Percentiles rank a stretch among this genome's conserved stretches.
Conservation (phyloP, 1,140 invertebrate species). For the Vanessa tameamea region DNA sequence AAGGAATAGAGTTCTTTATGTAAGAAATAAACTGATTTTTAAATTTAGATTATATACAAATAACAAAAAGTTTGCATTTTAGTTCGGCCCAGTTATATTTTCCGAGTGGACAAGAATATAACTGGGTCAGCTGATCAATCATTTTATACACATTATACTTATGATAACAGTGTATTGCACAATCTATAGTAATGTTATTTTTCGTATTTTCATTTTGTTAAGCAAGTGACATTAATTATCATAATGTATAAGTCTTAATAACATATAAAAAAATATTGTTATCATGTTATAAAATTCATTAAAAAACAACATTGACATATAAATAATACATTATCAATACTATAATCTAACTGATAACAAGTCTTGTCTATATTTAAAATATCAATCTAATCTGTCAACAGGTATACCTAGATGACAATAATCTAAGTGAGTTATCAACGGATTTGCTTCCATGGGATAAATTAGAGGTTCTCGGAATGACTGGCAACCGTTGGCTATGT, state of each 20-base stretch:
- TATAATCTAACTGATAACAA: too few relatives aligned
- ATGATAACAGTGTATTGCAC: conserved; percentile 58
- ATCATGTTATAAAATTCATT: too few relatives aligned
- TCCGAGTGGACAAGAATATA: conserved; percentile 61
- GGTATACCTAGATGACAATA: conserved; percentile 81
- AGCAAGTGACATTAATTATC: too few relatives aligned
- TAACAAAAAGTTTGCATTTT: conserved; percentile 10
- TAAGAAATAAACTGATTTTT: conserved; percentile 4
- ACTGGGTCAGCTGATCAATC: conserved; percentile 71
- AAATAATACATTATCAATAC: too few relatives aligned
- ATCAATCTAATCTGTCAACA: conserved; percentile 41
- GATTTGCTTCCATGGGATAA: conserved; percentile 74
- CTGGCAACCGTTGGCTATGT: conserved; percentile 83
- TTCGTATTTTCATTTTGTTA: too few relatives aligned
- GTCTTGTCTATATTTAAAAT: neutral
- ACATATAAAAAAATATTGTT: too few relatives aligned
- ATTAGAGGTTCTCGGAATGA: conserved; percentile 78
- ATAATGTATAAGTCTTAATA: too few relatives aligned
- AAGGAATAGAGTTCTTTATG: too few relatives aligned
- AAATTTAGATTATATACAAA: conserved; percentile 38
- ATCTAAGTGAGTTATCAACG: conserved; percentile 74
- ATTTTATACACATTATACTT: conserved; percentile 47
- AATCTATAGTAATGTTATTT: conserved; percentile 15
- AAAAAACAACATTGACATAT: too few relatives aligned
- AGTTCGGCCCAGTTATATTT: conserved; percentile 62